Conservation (phyloP, 2,888 invertebrate genomes). For the Oligia strigilis region DNA sequence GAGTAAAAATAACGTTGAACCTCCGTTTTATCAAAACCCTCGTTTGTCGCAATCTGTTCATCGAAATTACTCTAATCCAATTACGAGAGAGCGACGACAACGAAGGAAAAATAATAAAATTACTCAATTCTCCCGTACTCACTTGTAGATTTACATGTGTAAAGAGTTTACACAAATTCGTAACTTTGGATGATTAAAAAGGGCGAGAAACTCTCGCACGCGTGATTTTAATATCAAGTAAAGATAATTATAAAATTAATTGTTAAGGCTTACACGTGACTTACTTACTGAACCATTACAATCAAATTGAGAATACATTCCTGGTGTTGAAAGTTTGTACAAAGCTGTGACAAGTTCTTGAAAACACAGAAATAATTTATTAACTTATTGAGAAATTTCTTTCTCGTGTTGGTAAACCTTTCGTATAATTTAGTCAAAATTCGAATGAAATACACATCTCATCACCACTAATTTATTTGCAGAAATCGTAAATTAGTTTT, state of each 20-base stretch:
- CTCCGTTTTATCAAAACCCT: slow-evolving; percentile 68
- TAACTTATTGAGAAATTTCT: background rate
- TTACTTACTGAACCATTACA: slow-evolving; percentile 30
- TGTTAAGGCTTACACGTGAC: slow-evolving; percentile 40
- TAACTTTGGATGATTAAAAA: slow-evolving; percentile 61
- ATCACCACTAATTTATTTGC: background rate
- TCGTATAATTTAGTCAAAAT: slow-evolving; percentile 7
- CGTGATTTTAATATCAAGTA: slow-evolving; percentile 50
- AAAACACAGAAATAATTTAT: slow-evolving; percentile 8
- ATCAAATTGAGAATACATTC: slow-evolving; percentile 33
- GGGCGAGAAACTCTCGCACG: slow-evolving; percentile 33
- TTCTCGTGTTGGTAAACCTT: background rate
- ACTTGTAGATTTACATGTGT: slow-evolving; percentile 62
- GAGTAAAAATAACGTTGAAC: slow-evolving; percentile 50
- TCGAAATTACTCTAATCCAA: slow-evolving; percentile 78
- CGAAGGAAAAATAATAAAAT: slow-evolving; percentile 70
- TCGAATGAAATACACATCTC: background rate
- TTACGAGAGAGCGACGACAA: slow-evolving; percentile 66
- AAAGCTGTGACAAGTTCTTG: background rate
- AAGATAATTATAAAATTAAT: slow-evolving; percentile 50
- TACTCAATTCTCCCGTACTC: slow-evolving; percentile 63
- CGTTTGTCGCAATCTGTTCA: slow-evolving; percentile 78
- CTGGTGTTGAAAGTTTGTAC: slow-evolving; percentile 12
- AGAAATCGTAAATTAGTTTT: background rate
- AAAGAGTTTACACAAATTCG: slow-evolving; percentile 58